These are phyloP conservation scores for Spermophilus dauricus DNA, from an alignment of 2,113 vertebrate genomes.

Conservation along the genomic window DNA sequence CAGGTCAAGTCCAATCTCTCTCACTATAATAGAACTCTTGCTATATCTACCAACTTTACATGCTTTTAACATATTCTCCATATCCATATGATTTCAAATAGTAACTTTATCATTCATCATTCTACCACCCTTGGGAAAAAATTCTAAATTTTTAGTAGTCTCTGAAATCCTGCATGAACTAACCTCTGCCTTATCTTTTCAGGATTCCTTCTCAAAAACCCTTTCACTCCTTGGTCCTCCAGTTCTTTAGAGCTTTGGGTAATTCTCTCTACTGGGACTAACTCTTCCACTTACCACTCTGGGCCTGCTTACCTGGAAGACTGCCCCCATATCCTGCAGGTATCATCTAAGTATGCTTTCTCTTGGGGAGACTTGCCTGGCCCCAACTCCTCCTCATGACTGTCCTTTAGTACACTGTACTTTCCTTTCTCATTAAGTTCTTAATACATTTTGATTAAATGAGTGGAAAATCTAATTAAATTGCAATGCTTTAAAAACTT, in stretches of 20 bases:
- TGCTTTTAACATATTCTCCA: background rate
- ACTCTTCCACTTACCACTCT: background rate
- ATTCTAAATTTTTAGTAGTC: background rate
- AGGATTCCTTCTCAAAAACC: background rate
- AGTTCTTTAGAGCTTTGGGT: background rate
- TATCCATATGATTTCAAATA: background rate
- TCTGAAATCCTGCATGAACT: background rate
- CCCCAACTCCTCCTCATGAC: background rate
- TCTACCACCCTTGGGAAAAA: background rate
- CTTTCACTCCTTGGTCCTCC: background rate
- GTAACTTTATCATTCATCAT: background rate
- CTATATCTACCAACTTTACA: background rate
- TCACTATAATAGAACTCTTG: background rate
- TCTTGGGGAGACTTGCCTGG: background rate
- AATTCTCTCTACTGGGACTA: background rate
- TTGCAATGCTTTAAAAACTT: constrained; percentile 49
- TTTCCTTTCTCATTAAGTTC: background rate
- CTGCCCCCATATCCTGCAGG: background rate
- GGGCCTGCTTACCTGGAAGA: background rate
- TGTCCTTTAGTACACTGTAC: background rate
- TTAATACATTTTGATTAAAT: constrained; percentile 52
- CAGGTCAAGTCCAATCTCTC: background rate
- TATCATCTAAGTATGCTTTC: background rate
- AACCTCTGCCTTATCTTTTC: background rate
- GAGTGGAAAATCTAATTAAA: constrained; percentile 41